These are phyloP conservation scores for Leptodactylus fuscus DNA, from an alignment of 2,113 vertebrate species.

Conservation along the genomic window DNA sequence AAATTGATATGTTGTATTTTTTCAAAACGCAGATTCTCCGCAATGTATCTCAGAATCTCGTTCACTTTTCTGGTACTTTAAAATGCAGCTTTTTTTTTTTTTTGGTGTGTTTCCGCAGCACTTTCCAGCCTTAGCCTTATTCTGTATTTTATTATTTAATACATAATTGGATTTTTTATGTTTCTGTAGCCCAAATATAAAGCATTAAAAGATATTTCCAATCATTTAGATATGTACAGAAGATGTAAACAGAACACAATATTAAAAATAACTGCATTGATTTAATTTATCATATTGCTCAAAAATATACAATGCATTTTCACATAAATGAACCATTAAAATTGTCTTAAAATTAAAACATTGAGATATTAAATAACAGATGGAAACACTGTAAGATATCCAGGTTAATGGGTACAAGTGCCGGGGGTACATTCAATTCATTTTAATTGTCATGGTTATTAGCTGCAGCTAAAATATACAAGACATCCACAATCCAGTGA, in stretches of 20 bases:
- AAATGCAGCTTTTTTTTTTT: too few species aligned
- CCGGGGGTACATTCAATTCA: slow-evolving; percentile 67
- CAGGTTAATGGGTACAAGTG: slow-evolving; percentile 35
- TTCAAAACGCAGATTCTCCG: too few species aligned
- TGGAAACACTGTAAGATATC: slow-evolving; percentile 50
- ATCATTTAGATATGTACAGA: not conserved
- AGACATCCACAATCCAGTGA: slow-evolving; percentile 56
- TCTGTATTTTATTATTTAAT: too few species aligned
- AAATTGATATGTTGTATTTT: too few species aligned
- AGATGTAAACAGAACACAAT: slow-evolving; percentile 12
- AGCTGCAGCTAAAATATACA: slow-evolving; percentile 61
- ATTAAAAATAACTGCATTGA: slow-evolving; percentile 57
- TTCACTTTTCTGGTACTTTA: too few species aligned
- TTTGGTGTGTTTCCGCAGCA: too few species aligned
- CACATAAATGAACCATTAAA: slow-evolving; percentile 16
- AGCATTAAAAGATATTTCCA: not conserved
- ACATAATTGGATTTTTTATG: too few species aligned
- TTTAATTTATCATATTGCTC: slow-evolving; percentile 58
- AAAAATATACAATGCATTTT: slow-evolving; percentile 60
- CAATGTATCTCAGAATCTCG: too few species aligned
- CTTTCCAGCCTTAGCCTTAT: too few species aligned
- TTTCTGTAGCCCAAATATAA: too few species aligned
- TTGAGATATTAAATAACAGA: slow-evolving; percentile 62
- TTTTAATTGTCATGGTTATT: slow-evolving; percentile 64
- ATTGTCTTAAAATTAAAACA: slow-evolving; percentile 34